phyloP scores from a whole-genome alignment of 2,888 invertebrate species.

The Harpalus rufipes region DNA sequence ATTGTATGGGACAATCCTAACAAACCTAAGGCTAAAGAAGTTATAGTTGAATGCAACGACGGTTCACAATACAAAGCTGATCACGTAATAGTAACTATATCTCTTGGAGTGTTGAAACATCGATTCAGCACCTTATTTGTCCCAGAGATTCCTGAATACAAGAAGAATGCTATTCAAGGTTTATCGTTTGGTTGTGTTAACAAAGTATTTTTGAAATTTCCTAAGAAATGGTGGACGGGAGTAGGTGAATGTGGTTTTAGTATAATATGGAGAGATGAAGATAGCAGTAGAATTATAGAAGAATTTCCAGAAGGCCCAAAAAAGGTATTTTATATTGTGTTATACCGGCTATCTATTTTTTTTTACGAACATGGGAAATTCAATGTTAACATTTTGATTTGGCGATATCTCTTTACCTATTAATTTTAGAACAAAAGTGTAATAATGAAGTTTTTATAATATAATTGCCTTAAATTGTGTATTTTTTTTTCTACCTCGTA shows the following conservation, averaged over 20 bases:
- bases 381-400: too few relatives aligned
- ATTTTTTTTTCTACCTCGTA: too few relatives aligned
- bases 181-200: constrained; percentile 83
- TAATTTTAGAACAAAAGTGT: too few relatives aligned
- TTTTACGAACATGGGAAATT: too few relatives aligned
- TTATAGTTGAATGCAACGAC: constrained; percentile 78
- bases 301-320: constrained; percentile 72
- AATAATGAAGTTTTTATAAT: too few relatives aligned
- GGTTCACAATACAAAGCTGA: constrained; percentile 80
- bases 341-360: too few relatives aligned
- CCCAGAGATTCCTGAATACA: constrained; percentile 79
- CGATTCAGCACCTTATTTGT: constrained; percentile 78
- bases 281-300: constrained; percentile 73
- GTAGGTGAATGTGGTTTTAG: constrained; percentile 78
- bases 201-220: constrained; percentile 84
- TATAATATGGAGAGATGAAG: constrained; percentile 81
- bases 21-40: constrained; percentile 70
- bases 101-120: constrained; percentile 85
- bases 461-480: too few relatives aligned
- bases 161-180: constrained; percentile 80
- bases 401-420: too few relatives aligned
- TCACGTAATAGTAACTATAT: constrained; percentile 84
- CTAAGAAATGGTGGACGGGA: constrained; percentile 82
- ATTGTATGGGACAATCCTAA: constrained; percentile 73
- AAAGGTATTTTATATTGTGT: constrained; percentile 64